phyloP scores from a whole-genome alignment of 1,140 invertebrate genomes.

The Euura lappo region DNA sequence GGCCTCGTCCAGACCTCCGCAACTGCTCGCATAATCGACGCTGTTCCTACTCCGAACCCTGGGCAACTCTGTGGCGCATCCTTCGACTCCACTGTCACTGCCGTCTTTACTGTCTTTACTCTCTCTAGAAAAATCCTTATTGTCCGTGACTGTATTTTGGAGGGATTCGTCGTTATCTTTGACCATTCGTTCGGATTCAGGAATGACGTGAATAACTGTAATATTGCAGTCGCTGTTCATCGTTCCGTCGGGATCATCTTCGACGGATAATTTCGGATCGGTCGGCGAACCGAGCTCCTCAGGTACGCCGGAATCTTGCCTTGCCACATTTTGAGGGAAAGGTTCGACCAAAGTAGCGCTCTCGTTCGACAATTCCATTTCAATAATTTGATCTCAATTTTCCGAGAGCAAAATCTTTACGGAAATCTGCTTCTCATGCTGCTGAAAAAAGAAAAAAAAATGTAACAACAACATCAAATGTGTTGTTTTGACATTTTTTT shows the following conservation, averaged over 20 bases:
- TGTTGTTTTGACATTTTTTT: no score
- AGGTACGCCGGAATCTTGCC: constrained; percentile 52
- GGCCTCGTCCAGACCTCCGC: constrained; percentile 61
- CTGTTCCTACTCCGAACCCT: constrained; percentile 64
- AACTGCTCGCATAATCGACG: constrained; percentile 68
- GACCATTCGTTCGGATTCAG: constrained; percentile 6
- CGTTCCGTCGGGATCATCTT: constrained; percentile 40
- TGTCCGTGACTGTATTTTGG: constrained; percentile 23
- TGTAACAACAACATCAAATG: no score
- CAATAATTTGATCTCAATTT: constrained; percentile 27
- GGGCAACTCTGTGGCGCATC: constrained; percentile 61
- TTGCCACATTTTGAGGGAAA: constrained; percentile 36
- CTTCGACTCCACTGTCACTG: constrained; percentile 80
- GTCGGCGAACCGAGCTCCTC: constrained; percentile 48
- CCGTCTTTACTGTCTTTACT: constrained; percentile 66
- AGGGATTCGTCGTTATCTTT: constrained; percentile 11
- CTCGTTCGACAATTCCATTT: constrained; percentile 31
- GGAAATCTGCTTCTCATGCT: no score
- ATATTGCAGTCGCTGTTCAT: constrained; percentile 52
- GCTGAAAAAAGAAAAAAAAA: no score
- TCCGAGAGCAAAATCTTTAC: background rate
- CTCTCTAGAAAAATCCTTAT: constrained; percentile 39
- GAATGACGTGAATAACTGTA: constrained; percentile 50
- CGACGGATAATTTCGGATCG: constrained; percentile 16
- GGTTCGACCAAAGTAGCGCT: constrained; percentile 26